Conservation (phyloP, 2,888 invertebrate species). For the Rhogogaster chlorosoma region DNA sequence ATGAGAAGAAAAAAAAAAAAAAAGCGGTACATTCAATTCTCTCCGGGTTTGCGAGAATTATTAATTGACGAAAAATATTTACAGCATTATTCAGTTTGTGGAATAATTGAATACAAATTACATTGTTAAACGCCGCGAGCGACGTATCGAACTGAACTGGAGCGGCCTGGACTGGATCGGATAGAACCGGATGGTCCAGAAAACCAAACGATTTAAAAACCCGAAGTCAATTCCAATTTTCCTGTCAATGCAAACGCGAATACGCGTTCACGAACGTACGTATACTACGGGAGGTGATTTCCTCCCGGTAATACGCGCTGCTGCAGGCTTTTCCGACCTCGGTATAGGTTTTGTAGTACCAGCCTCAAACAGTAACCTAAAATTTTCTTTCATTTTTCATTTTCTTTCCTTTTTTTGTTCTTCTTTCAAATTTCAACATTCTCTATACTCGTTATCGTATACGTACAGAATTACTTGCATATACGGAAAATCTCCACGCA, state of each 20-base stretch:
- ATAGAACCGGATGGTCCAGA: neutral
- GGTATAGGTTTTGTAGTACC: neutral
- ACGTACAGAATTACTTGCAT: neutral
- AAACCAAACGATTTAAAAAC: neutral
- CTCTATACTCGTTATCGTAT: neutral
- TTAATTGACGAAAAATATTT: neutral
- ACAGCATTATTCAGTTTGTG: neutral
- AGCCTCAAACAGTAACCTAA: neutral
- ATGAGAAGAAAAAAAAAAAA: neutral
- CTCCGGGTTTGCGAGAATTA: neutral
- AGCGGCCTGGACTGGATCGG: neutral
- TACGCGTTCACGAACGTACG: neutral
- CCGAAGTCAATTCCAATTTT: neutral
- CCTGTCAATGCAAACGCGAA: neutral
- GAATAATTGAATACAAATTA: neutral
- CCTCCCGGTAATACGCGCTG: neutral
- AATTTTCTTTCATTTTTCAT: neutral
- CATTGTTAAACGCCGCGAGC: neutral
- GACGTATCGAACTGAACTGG: neutral
- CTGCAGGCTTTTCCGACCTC: neutral
- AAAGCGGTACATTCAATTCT: neutral
- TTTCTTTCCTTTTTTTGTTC: neutral
- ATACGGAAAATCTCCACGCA: neutral
- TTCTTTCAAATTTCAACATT: neutral
- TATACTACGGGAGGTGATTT: neutral